phyloP scores from a whole-genome alignment of 2,113 vertebrate species.

The Amphiprion percula region DNA sequence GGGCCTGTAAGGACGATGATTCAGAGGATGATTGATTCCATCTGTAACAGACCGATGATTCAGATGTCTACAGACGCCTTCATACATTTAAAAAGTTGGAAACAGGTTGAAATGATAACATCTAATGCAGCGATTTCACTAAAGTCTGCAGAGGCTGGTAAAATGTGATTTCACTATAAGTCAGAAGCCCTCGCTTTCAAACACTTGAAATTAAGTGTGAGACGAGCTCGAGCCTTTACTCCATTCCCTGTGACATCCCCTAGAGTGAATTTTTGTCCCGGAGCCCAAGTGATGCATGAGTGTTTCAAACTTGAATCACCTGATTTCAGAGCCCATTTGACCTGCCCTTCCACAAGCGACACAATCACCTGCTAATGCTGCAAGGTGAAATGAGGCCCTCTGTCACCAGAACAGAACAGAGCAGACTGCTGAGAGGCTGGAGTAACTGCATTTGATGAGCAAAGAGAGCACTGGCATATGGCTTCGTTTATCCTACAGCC shows the following conservation, averaged over 20 bases:
- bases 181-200: not conserved
- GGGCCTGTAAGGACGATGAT: not conserved
- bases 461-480: constrained; percentile 8
- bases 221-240: constrained; percentile 4
- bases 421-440: not conserved
- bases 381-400: constrained; percentile 19
- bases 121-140: not conserved
- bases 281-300: constrained; percentile 2
- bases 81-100: not conserved
- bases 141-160: not conserved
- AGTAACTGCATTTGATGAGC: constrained; percentile 24
- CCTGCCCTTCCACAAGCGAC: constrained; percentile 5
- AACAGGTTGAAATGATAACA: not conserved
- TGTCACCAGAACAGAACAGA: not conserved
- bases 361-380: constrained; percentile 25
- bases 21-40: not conserved
- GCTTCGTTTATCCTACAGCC: constrained; percentile 1
- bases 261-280: not conserved
- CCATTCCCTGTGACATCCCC: constrained; percentile 1
- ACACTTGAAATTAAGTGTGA: not conserved
- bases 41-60: constrained; percentile 4
- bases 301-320: constrained; percentile 28
- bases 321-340: constrained; percentile 5
- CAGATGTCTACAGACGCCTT: constrained; percentile 2
- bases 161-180: not conserved